phyloP scores from a whole-genome alignment of 2,797 vertebrate genomes.

The Acipenser oxyrinchus region DNA sequence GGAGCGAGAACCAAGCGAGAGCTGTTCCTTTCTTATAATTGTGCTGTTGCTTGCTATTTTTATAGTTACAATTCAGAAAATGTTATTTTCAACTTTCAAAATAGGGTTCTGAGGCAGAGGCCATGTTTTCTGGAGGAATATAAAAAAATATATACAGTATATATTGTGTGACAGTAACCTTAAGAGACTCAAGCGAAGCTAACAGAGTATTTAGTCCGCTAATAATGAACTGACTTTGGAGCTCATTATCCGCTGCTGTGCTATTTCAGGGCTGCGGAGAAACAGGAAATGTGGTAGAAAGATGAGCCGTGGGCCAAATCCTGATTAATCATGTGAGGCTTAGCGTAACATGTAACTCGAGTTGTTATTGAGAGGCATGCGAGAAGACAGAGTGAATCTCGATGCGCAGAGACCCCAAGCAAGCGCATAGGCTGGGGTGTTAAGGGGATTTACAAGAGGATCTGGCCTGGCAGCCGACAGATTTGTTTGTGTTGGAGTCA shows the following conservation, averaged over 20 bases:
- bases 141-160: slow-evolving; percentile 5
- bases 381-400: background rate
- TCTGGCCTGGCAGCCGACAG: background rate
- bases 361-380: background rate
- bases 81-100: too few species aligned
- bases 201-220: slow-evolving; percentile 6
- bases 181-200: slow-evolving; percentile 1
- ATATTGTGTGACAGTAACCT: background rate
- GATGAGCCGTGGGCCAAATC: background rate
- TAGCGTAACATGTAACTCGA: slow-evolving; percentile 6
- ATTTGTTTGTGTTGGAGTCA: background rate
- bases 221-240: slow-evolving; percentile 8
- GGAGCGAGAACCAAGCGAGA: too few species aligned
- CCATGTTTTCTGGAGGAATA: background rate
- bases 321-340: slow-evolving; percentile 5
- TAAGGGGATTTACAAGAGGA: too few species aligned
- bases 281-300: background rate
- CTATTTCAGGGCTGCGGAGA: background rate
- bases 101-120: background rate
- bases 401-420: background rate
- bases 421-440: too few species aligned
- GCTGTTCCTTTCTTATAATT: too few species aligned
- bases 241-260: slow-evolving; percentile 9
- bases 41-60: too few species aligned
- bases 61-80: too few species aligned